Evolutionary conservation across 2,113 vertebrate genomes (phyloP), one percentile per base, ranked within the genome.

Genomic region (Alectura lathami): DNA sequence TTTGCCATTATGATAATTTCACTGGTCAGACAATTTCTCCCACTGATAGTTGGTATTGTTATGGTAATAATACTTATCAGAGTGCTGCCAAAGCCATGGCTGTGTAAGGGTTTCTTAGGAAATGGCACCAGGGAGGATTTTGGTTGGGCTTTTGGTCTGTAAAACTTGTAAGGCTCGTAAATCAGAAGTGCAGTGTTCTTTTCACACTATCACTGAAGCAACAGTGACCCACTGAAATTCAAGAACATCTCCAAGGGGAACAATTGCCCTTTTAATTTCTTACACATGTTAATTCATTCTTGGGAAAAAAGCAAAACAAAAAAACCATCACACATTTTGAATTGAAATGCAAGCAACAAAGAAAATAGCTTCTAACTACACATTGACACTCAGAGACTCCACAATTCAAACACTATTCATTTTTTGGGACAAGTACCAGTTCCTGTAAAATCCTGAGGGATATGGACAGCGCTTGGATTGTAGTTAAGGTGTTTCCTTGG

Each of bases 21-120:
- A 51, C 34, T 86, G 82, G 70, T 87, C 66, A 97, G 88, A 94
- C 64, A 94, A 32, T 83, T 50, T 77, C 29, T 95, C 64, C 94
- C 83, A 62, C 90, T 96, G 95, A 87, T 93, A 93, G 64, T 97
- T 96, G 88, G 86, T 95, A 86, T 91, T 97, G n/a, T 93, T 76
- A 40, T 57, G 34, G 70, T 93, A 94, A 60, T 70, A 62, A 72
- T 60, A 90, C 81, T 81, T 86, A 72, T 20, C 85, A 89, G 62
- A 96, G 18, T 34, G 69, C 75, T 96, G 75, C 90, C 82, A 94
- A 93, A 95, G 38, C 14, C 86, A 77, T 91, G 83, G 75, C 51
- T 91, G 20, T 79, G 26, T 74, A 96, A 95, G 50, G 68, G 94
- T 92, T 97, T 96, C 74, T 72, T 91, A 88, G 93, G 88, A 96